Conservation (phyloP, 2,888 invertebrate species). For the Rhabditoides inermis region DNA sequence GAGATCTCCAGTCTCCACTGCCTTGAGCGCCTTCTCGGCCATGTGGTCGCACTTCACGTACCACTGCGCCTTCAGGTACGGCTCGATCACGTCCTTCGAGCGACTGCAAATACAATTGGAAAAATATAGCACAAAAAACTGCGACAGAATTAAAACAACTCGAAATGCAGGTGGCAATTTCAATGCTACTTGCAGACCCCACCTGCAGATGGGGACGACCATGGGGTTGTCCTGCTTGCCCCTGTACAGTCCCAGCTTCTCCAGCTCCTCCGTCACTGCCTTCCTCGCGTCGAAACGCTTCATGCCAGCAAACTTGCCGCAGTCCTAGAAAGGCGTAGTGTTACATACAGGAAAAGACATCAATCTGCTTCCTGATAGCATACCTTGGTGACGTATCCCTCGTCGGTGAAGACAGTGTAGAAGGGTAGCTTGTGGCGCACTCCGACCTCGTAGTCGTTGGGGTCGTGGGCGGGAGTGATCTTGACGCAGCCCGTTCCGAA, state of each 20-base stretch:
- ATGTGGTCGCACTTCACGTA: slow-evolving; percentile 76
- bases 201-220: slow-evolving; percentile 77
- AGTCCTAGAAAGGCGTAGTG: slow-evolving; percentile 9
- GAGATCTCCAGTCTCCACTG: slow-evolving; percentile 63
- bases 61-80: slow-evolving; percentile 92
- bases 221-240: slow-evolving; percentile 82
- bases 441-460: slow-evolving; percentile 85
- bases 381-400: slow-evolving; percentile 67
- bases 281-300: slow-evolving; percentile 54
- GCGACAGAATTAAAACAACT: not conserved
- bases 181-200: not conserved
- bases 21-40: slow-evolving; percentile 74
- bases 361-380: too few species aligned
- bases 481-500: slow-evolving; percentile 98
- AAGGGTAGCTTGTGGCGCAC: slow-evolving; percentile 77
- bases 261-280: slow-evolving; percentile 70
- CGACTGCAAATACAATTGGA: slow-evolving; percentile 65
- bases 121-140: too few species aligned
- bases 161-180: too few species aligned
- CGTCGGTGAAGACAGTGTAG: slow-evolving; percentile 80
- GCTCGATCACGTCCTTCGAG: slow-evolving; percentile 93
- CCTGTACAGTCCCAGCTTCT: slow-evolving; percentile 66
- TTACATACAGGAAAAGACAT: not conserved
- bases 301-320: slow-evolving; percentile 41
- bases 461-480: slow-evolving; percentile 95